Base-by-base conservation (phyloP, 2,888 invertebrate genomes). In the Nebria salina region DNA sequence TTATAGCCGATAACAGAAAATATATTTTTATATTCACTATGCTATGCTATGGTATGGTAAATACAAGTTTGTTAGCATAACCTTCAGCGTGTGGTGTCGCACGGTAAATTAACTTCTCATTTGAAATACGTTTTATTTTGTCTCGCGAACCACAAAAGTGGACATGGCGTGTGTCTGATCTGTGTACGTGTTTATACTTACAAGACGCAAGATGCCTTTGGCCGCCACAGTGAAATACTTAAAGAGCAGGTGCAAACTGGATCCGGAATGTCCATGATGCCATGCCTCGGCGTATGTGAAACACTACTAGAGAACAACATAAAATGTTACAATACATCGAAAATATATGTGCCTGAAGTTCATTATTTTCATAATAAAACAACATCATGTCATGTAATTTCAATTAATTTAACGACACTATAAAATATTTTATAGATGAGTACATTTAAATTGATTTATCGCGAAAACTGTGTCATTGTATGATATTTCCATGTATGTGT, bases 241-340 rank as follows among this genome's bases (percentile, higher is more conserved):
- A 82, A 83, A 81, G 72, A 77, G 81, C 83, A 83, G 83, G 83
- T 83, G 83, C 82, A 77, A 74, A 64, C 26, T 42, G 34, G 81
- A 72, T 41, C 75, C 43, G 65, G 54, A 72, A 77, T 43, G 54
- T 54, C 54, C 54, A 54, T 54, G 54, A 54, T 54, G 54, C 54
- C 54, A 54, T 54, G 54, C 54, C 54, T 11, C 54, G 54, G 54
- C 34, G 34, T 34, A 34, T 34, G 2, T 34, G 4, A 34, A 54
- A 8, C 13, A 54, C 54, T 54, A 54, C 54, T 54, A 54, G 54
- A 13, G 54, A 54, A 54, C 8, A 54, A 11, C 54, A 54, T 54
- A 54, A 54, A 54, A 11, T 54, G 54, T 54, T 7, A 54, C 8
- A 54, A 11, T 54, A 11, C 4, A 11, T 11, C 54, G 54, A 54